Evolutionary conservation across 2,888 invertebrate species (phyloP).

Genomic region (Eueremaeus valkanovi): DNA sequence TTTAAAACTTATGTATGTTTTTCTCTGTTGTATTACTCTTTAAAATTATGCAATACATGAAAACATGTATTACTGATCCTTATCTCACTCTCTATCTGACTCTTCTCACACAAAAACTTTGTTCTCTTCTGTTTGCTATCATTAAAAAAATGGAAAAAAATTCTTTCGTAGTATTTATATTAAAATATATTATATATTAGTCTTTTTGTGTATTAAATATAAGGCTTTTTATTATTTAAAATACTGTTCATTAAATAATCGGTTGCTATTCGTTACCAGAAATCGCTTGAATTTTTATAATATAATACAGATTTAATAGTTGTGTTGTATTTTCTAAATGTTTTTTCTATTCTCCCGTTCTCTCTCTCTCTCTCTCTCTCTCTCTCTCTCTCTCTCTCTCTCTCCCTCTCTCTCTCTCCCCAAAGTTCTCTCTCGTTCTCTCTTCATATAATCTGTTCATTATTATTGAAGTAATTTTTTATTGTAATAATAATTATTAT

Average conservation of each 20-base stretch:
- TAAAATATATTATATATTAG: background rate
- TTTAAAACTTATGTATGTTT: too few relatives aligned
- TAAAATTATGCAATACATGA: constrained; percentile 29
- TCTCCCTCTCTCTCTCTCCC: background rate
- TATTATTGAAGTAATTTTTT: constrained; percentile 17
- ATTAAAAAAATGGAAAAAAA: background rate
- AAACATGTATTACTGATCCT: constrained; percentile 29
- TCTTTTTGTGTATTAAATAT: background rate
- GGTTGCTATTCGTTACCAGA: constrained; percentile 30
- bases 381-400: background rate
- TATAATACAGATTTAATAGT: constrained; percentile 32
- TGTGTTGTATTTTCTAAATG: constrained; percentile 10
- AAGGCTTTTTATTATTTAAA: constrained; percentile 19
- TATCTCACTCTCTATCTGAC: constrained; percentile 6
- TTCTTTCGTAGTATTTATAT: constrained; percentile 17
- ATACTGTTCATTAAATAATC: constrained; percentile 25
- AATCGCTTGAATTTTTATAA: constrained; percentile 23
- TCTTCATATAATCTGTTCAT: background rate
- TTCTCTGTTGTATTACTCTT: background rate
- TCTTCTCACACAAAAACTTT: constrained; percentile 1
- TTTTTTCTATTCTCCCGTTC: background rate
- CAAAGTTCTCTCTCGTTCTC: background rate
- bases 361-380: background rate
- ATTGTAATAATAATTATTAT: constrained; percentile 1
- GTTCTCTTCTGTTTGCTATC: constrained; percentile 5